Conservation (phyloP, 2,888 invertebrate genomes). For the Eupeodes luniger region DNA sequence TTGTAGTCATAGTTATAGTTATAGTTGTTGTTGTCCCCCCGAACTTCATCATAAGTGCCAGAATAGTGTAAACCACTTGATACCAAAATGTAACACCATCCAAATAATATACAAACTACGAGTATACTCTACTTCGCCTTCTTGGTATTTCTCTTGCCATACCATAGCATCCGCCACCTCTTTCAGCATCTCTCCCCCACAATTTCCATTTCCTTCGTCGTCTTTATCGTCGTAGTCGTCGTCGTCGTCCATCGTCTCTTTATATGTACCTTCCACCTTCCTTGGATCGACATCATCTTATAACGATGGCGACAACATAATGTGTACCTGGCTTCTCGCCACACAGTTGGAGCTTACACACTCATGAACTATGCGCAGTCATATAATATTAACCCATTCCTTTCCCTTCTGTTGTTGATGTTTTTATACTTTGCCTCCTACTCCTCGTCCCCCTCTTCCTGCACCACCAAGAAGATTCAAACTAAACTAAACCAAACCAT, state of each 20-base stretch:
- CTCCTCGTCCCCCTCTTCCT: neutral
- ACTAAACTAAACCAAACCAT: conserved; percentile 4
- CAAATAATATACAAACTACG: conserved; percentile 15
- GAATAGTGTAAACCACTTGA: conserved; percentile 64
- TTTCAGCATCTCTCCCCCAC: conserved; percentile 6
- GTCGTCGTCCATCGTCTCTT: neutral
- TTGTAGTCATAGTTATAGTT: neutral
- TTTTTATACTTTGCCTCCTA: neutral
- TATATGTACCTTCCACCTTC: no score
- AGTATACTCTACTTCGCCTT: conserved; percentile 18
- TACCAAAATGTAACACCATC: conserved; percentile 68
- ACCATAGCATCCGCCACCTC: neutral
- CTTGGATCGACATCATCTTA: conserved; percentile 52
- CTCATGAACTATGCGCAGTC: conserved; percentile 72
- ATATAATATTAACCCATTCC: conserved; percentile 49
- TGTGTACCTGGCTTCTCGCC: conserved; percentile 68
- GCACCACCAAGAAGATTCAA: conserved; percentile 16
- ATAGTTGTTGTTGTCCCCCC: neutral
- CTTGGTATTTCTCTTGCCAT: conserved; percentile 3
- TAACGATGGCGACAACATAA: conserved; percentile 70
- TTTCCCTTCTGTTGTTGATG: neutral
- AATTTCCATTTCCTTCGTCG: neutral
- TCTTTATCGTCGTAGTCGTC: neutral
- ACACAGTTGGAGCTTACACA: conserved; percentile 53
- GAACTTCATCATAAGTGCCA: conserved; percentile 6